Base-by-base conservation (phyloP, 2,113 vertebrate species). In the Nyctereutes procyonoides region DNA sequence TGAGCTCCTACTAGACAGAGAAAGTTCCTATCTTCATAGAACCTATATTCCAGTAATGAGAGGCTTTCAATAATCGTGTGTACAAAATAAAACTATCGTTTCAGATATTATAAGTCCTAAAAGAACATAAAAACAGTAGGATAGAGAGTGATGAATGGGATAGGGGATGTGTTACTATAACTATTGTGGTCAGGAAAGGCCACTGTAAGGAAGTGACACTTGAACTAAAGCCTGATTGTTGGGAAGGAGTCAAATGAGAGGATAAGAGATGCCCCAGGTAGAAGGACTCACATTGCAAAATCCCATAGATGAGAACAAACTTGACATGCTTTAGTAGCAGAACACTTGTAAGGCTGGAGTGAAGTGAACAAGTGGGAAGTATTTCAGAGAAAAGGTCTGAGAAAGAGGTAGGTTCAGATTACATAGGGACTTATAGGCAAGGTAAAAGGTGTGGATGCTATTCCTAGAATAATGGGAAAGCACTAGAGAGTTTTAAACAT, bases 1-100 rank as follows among this genome's bases (percentile, higher is more conserved):
- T 74, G 67, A 97, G 88, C 2, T 87, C 32, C n/a, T 77, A 82
- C 43, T 51, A 88, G 48, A 81, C 62, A 85, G 15, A 58, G 32
- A 92, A 87, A 80, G 67, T 74, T 32, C 38, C 53, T 60, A 28
- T 81, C 74, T 88, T 94, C 81, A 84, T 14, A 90, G 89, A 84
- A 85, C 63, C 63, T 90, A 88, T 16, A 77, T 73, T 93, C 55
- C 58, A 93, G 6, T 93, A 91, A 93, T 12, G 2, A 43, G n/a
- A 96, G n/a, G 35, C 22, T 65, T 67, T 93, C 12, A 51, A 38
- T 76, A 80, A 82, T 71, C 62, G 62, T 62, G 58, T 55, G 16
- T 77, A 60, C 48, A 73, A 73, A 95, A 65, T 26, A 82, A 51
- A 56, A 94, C 28, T 73, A 87, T 51, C 35, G 80, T 12, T 84